Evolutionary conservation across 1,140 invertebrate genomes (phyloP).

Genomic region (Ruditapes philippinarum): DNA sequence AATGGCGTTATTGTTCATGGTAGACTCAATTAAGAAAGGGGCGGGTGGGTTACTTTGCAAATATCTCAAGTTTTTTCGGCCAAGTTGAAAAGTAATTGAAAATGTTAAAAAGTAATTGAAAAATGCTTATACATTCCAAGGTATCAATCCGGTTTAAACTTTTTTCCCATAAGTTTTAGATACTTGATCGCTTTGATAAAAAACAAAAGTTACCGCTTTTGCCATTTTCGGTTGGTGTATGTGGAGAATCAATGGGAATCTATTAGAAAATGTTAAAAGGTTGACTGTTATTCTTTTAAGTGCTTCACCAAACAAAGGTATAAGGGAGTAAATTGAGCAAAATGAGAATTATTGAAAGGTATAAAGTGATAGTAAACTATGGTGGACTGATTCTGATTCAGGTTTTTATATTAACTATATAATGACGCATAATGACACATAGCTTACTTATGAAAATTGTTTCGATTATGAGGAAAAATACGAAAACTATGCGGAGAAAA

Average conservation of each 20-base stretch:
- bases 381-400: background rate
- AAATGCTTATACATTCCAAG: background rate
- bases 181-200: background rate
- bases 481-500: background rate
- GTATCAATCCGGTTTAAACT: background rate
- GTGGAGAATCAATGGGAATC: background rate
- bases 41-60: background rate
- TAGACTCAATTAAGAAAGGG: background rate
- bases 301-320: no score
- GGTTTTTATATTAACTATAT: background rate
- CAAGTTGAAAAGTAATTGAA: no score
- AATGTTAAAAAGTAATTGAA: constrained; percentile 10
- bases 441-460: constrained; percentile 1
- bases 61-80: background rate
- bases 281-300: background rate
- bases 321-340: background rate
- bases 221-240: no score
- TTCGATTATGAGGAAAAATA: background rate
- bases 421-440: constrained; percentile 5
- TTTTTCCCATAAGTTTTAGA: background rate
- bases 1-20: background rate
- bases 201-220: background rate
- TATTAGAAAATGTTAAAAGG: background rate
- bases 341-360: background rate
- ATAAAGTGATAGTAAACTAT: background rate